Evolutionary conservation across 2,888 invertebrate species (phyloP), one percentile per base, ranked within the genome.

Genomic region (Zhuqinia jingwanae): DNA sequence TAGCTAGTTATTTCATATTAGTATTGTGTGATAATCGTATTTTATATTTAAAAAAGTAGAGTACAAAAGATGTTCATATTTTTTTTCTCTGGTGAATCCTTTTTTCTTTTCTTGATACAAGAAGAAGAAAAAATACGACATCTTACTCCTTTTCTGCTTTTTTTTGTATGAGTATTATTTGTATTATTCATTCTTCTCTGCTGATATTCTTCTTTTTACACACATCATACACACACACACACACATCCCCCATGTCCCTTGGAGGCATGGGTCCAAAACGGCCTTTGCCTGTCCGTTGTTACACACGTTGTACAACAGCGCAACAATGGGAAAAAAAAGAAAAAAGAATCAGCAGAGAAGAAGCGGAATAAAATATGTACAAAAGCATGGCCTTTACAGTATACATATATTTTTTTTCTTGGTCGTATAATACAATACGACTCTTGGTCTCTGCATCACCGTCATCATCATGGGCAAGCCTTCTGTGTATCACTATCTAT

Each of bases 221-320:
- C n/a, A n/a, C n/a, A n/a, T n/a, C n/a, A n/a, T n/a, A n/a, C n/a
- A n/a, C n/a, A n/a, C n/a, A n/a, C n/a, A n/a, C n/a, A 53, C 75
- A 36, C 36, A 53, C 75, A 76, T 82, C 75, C 75, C 73, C 68
- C 53, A 75, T 56, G 75, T 75, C 63, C 82, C 82, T 82, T 53
- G 47, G 27, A 81, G 82, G 82, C 75, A 82, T 56, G 30, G 13
- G 75, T 63, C 42, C n/a, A 58, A 70, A 81, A 58, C 58, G 65
- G 25, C 27, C 63, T 27, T 78, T 47, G 60, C 36, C 36, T 6
- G 36, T 6, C 36, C 8, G 36, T 36, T 36, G 36, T 36, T 36
- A 6, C 8, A 36, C 36, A 36, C 36, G 36, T 36, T 36, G 36
- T 36, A 36, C 27, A 50, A 27, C 11, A 60, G 77, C 30, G 20